Evolutionary conservation across 1,140 invertebrate species (phyloP), one percentile per base, ranked within the genome.

Genomic region (Drosophila truncata): DNA sequence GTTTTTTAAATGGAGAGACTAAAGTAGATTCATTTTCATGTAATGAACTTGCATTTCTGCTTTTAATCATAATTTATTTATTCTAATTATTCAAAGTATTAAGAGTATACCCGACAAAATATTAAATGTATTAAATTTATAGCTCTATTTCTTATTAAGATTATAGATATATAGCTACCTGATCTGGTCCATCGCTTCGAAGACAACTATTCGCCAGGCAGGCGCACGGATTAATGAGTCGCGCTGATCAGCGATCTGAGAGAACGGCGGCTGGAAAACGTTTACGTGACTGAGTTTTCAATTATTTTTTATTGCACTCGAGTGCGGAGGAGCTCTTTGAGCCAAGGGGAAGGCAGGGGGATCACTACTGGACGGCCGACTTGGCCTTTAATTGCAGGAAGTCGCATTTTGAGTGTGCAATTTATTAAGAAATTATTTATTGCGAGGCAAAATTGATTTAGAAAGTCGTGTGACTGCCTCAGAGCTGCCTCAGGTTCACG

Each of bases 381-480:
- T 65, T 64, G 69, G 71, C 79, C 82, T 82, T 87, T 86, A 86
- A 86, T 86, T 86, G 83, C 82, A 86, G 82, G 82, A 86, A 86
- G 82, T 86, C 70, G 82, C 82, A 79, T 86, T 86, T 86, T 82
- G 82, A 82, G 69, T 71, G 82, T 79, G 83, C 70, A 86, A 86
- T 86, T 86, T 86, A 86, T 86, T 87, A 87, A 87, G 82, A 86
- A 87, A 86, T 87, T 86, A 86, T 86, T 85, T 86, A 86, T 85
- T 85, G 82, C 78, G 52, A 46, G 61, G 41, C 74, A 47, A 86
- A 86, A 86, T 86, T 86, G 83, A 86, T 86, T 86, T 86, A 64
- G 82, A 86, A 86, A 86, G 82, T 82, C 83, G 83, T 85, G 82
- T 79, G 83, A 86, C 82, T 66, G 73, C 71, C 39, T 52, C 44